Conservation (phyloP, 2,888 invertebrate genomes). For the Drosophila hamatofila region DNA sequence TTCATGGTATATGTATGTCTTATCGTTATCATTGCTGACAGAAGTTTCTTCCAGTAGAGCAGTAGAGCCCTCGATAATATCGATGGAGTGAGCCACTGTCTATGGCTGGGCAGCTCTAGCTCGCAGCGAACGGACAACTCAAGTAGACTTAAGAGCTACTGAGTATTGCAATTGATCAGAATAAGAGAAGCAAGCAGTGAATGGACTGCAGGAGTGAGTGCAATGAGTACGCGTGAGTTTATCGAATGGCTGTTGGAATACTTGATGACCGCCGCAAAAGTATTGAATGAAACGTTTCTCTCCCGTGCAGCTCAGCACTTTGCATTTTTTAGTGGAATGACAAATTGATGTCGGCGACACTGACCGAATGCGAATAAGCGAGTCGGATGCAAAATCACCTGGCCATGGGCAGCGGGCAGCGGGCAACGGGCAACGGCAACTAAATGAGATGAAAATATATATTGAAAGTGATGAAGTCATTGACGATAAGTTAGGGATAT, state of each 20-base stretch:
- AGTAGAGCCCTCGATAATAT: no score
- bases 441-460: neutral
- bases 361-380: slow-evolving; percentile 40
- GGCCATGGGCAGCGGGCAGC: slow-evolving; percentile 27
- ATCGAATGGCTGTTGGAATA: slow-evolving; percentile 17
- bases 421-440: slow-evolving; percentile 22
- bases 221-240: neutral
- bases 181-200: neutral
- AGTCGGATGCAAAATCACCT: slow-evolving; percentile 26
- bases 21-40: no score
- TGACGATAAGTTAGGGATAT: neutral
- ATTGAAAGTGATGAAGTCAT: neutral
- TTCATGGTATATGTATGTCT: no score
- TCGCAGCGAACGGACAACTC: no score
- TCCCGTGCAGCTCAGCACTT: slow-evolving; percentile 47
- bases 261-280: slow-evolving; percentile 57
- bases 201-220: neutral
- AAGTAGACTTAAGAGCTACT: no score
- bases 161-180: neutral
- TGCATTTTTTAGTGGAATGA: slow-evolving; percentile 77
- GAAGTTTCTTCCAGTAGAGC: no score
- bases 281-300: slow-evolving; percentile 47
- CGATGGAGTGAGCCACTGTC: no score
- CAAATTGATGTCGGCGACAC: slow-evolving; percentile 68
- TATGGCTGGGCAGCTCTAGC: no score